Percentiles rank a stretch among this genome's conserved stretches.
These are phyloP conservation scores for Indri indri DNA, from an alignment of 2,113 vertebrate genomes.

Conservation along the genomic window DNA sequence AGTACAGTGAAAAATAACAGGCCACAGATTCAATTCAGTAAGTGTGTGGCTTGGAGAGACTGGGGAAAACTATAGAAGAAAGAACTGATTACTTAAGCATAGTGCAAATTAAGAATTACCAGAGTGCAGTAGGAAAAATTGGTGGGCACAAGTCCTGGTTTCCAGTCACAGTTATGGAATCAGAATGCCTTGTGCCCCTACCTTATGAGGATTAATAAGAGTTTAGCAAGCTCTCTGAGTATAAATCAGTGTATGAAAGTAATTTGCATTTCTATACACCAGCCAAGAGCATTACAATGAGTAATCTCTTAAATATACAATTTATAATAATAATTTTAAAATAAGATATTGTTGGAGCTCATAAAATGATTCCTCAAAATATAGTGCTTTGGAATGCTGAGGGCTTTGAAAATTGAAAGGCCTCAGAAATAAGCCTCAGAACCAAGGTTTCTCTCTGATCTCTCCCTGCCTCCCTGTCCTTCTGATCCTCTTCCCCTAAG, in stretches of 20 bases:
- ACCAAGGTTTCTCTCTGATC: neutral
- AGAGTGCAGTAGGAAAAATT: neutral
- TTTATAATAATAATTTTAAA: neutral
- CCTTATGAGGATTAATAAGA: neutral
- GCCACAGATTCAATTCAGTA: neutral
- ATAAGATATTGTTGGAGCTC: neutral
- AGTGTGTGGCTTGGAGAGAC: neutral
- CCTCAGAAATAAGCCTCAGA: neutral
- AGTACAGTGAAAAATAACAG: neutral
- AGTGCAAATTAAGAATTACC: neutral
- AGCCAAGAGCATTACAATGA: neutral
- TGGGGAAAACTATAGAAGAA: neutral
- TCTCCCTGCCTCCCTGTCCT: neutral
- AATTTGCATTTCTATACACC: neutral
- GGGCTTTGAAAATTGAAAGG: neutral
- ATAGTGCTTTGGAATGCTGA: neutral
- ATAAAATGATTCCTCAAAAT: neutral
- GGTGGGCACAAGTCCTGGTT: neutral
- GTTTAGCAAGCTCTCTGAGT: neutral
- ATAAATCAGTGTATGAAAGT: neutral
- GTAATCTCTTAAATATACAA: neutral
- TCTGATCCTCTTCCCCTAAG: neutral
- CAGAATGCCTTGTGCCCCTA: neutral
- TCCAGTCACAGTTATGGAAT: neutral
- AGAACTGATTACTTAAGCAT: neutral